Percentiles rank a stretch among this genome's conserved stretches.
Evolutionary conservation across 2,797 vertebrate genomes (phyloP).

Genomic region (Poecilia velifera): DNA sequence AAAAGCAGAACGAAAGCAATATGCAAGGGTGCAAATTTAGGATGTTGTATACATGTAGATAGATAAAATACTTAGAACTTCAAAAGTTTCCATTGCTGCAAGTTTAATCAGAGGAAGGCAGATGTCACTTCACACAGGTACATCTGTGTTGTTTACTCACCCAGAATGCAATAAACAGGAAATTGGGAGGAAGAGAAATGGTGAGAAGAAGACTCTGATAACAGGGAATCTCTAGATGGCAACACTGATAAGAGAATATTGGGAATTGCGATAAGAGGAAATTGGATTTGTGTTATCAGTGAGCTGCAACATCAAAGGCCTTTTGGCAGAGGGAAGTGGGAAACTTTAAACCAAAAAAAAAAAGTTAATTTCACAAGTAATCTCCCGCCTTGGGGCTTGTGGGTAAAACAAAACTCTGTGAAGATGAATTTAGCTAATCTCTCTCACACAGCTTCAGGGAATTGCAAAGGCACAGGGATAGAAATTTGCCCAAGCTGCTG

Average conservation of each 20-base stretch:
- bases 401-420: constrained; percentile 75
- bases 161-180: constrained; percentile 28
- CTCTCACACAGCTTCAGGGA: constrained; percentile 59
- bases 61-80: background rate
- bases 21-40: background rate
- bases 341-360: constrained; percentile 46
- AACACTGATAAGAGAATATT: constrained; percentile 43
- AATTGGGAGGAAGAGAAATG: constrained; percentile 20
- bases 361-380: constrained; percentile 68
- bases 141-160: constrained; percentile 25
- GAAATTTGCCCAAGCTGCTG: constrained; percentile 23
- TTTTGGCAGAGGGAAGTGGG: constrained; percentile 41
- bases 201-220: constrained; percentile 29
- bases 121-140: background rate
- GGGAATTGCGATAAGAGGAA: constrained; percentile 42
- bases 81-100: background rate
- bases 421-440: constrained; percentile 78
- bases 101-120: background rate
- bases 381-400: constrained; percentile 62
- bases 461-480: constrained; percentile 39
- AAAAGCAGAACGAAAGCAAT: background rate
- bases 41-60: background rate
- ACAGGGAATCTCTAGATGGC: constrained; percentile 25
- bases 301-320: constrained; percentile 64
- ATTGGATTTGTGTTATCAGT: constrained; percentile 51